Base-by-base conservation (phyloP, 2,888 invertebrate species). In the Dicyrtomina minuta region DNA sequence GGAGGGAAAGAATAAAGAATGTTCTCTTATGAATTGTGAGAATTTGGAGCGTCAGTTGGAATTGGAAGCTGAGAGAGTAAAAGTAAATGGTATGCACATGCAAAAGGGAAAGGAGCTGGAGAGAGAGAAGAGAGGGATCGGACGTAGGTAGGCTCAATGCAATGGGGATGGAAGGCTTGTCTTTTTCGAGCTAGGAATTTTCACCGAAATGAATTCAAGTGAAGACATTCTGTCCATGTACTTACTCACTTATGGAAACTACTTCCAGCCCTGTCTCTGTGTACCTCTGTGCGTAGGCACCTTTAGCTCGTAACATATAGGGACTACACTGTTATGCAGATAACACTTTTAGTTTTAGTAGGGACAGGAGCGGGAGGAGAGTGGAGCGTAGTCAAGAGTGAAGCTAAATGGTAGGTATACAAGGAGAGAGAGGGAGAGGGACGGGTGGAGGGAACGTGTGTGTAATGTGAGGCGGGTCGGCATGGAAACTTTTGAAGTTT, bases 401-500 rank as follows among this genome's bases (percentile, higher is more conserved):
- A n/a, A 58, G 13, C 15, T 26, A 56, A 58, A 58, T 58, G 17
- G 17, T 58, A 15, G 17, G 46, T 15, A 46, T 15, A 46, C 15
- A 13, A 43, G 43, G 43, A 43, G 43, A 43, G 43, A 43, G 43
- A 43, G 43, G 43, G 13, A 43, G 46, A 51, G 51, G 8, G 51
- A 22, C 51, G 17, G 33, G 3, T 22, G 51, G 22, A 10, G 51
- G 17, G 46, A 17, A 46, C 20, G 51, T 22, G 24, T 22, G 24
- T 65, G 66, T 56, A 66, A 66, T 65, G 56, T 56, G 55, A 66
- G 26, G 56, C 33, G 66, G 64, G 77, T 73, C 66, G 68, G 51
- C 68, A 73, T 74, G 73, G 73, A 66, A 77, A 77, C 77, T 70
- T 77, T 77, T 77, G 77, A 77, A 73, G 74, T 77, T 77, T 71